A percentile compares a stretch with the other conserved stretches of the same genome.
phyloP scores from a whole-genome alignment of 2,888 invertebrate species.

The Cordylochernes scorpioides region DNA sequence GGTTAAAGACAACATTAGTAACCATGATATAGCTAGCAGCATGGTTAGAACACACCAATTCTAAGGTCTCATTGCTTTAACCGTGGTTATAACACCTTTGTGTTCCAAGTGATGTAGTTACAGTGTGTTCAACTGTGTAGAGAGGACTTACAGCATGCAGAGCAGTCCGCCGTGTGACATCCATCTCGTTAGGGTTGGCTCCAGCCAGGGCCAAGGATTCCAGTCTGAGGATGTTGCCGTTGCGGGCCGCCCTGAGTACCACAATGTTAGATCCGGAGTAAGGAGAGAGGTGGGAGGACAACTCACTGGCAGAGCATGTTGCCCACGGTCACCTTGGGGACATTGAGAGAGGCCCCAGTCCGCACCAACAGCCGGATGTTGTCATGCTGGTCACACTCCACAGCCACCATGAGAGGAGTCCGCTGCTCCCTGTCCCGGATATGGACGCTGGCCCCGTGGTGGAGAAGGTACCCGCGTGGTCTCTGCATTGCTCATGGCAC shows the following conservation, averaged over 20 bases:
- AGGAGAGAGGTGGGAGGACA: not conserved
- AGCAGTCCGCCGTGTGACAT: conserved; percentile 36
- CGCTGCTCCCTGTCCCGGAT: conserved; percentile 40
- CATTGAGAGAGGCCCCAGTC: conserved; percentile 46
- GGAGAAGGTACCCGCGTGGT: conserved; percentile 44
- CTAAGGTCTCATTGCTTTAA: too few relatives aligned
- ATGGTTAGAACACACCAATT: too few relatives aligned
- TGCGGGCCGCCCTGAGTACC: conserved; percentile 29
- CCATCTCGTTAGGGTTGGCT: conserved; percentile 33
- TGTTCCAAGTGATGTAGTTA: too few relatives aligned
- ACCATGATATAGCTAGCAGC: too few relatives aligned
- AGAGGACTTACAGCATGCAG: conserved; percentile 28
- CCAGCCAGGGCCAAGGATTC: conserved; percentile 37
- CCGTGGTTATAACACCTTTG: too few relatives aligned
- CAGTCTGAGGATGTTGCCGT: conserved; percentile 31
- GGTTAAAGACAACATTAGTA: too few relatives aligned
- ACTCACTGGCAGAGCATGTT: conserved; percentile 35
- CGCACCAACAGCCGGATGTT: conserved; percentile 35
- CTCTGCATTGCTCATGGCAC: conserved; percentile 36
- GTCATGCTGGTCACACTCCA: conserved; percentile 29
- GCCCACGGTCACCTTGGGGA: conserved; percentile 31
- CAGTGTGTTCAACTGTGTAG: not conserved
- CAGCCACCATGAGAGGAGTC: conserved; percentile 41
- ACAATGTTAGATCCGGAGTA: not conserved
- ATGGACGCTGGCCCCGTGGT: conserved; percentile 56